A percentile compares a stretch with the other conserved stretches of the same genome.
Conservation (phyloP, 2,113 vertebrate species). For the Hemichromis elongatus region DNA sequence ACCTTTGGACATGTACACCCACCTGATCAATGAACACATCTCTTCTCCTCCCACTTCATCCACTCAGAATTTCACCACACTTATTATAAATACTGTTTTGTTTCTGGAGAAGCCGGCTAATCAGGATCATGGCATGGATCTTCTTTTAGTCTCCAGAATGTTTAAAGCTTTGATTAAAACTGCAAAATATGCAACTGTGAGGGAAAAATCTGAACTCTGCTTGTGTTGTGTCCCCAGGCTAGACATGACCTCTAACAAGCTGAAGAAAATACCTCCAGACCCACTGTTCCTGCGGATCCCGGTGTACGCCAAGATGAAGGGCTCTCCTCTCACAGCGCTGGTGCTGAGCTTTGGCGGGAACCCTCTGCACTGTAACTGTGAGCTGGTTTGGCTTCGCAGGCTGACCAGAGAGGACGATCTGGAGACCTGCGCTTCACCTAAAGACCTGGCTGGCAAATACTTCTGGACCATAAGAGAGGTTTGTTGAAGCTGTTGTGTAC, state of each 20-base stretch:
- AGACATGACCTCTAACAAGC: slow-evolving; percentile 84
- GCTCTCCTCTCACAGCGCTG: slow-evolving; percentile 74
- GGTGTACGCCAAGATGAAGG: slow-evolving; percentile 78
- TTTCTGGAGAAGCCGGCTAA: neutral
- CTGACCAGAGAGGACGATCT: slow-evolving; percentile 80
- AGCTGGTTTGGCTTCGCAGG: slow-evolving; percentile 78
- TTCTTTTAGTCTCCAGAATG: neutral
- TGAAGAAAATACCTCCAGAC: slow-evolving; percentile 82
- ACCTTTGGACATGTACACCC: neutral
- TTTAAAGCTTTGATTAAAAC: neutral
- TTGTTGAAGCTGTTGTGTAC: neutral
- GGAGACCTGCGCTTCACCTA: slow-evolving; percentile 79
- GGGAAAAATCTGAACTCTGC: neutral
- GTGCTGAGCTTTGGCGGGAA: slow-evolving; percentile 80
- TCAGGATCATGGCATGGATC: accelerated
- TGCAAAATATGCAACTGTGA: neutral
- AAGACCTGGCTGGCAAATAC: slow-evolving; percentile 77
- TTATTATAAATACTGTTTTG: neutral
- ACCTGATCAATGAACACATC: neutral
- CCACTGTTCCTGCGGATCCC: slow-evolving; percentile 78
- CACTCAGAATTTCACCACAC: neutral
- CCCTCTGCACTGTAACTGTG: slow-evolving; percentile 81
- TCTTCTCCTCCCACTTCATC: neutral
- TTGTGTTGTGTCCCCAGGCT: slow-evolving; percentile 50
- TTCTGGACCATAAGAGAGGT: slow-evolving; percentile 82